Evolutionary conservation across 2,113 vertebrate species (phyloP), one percentile per base, ranked within the genome.

Genomic region (Cercopithecus mona): DNA sequence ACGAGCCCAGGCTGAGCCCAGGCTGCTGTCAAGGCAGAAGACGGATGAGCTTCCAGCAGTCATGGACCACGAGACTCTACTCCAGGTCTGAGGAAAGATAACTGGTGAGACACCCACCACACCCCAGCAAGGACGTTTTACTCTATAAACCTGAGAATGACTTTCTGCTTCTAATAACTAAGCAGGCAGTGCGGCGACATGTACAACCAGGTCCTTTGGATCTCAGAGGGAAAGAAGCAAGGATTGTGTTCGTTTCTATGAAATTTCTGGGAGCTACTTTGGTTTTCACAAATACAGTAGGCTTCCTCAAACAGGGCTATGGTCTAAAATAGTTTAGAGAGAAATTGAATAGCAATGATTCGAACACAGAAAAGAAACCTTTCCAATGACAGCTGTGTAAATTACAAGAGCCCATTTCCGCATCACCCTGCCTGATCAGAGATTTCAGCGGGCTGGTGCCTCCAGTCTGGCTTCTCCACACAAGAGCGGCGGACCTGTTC

Each of bases 371-470:
- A 40, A 70, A 38, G 22, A 70, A 70, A 20, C 7, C 68, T 83
- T 32, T 70, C 90, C 55, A 66, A 10, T 38, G 3, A 70, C 3
- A 57, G 59, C 32, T 32, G 0, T 27, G 32, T 43, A 13, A 8
- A 2, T 8, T 11, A 11, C 8, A 20, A 43, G 78, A 35, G 6
- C 35, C 20, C 17, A 2, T 43, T 50, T 40, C 48, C 0, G 0
- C 22, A 17, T 14, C 22, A 5, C 22, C 55, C 45, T 38, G 48
- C 55, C 50, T 80, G 32, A 40, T 27, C 7, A 2, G 50, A 85
- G 57, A 8, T 14, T 40, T 57, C 22, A 14, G 72, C 2, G 20
- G 7, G 17, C 25, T 6, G 92, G 13, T 11, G 3, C n/a, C 23
- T 3, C 0, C 32, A 10, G 32, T 20, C 61, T 6, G 52, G n/a